These are phyloP conservation scores for Drosophila pruinosa DNA, from an alignment of 1,140 invertebrate species.

Conservation along the genomic window DNA sequence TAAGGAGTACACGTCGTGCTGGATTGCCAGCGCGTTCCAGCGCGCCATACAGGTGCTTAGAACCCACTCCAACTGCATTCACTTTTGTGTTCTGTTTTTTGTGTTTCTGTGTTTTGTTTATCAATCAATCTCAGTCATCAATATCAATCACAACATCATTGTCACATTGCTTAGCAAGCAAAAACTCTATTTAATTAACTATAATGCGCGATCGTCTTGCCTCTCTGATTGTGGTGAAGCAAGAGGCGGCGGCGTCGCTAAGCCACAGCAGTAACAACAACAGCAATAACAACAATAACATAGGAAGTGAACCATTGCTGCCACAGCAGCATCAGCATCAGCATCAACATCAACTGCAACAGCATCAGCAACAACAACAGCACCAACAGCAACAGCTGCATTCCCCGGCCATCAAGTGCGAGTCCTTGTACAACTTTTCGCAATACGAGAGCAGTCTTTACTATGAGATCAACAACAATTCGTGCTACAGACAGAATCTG, in stretches of 20 bases:
- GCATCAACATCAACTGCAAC: constrained; percentile 10
- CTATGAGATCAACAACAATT: constrained; percentile 73
- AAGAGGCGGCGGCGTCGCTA: constrained; percentile 56
- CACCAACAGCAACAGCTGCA: constrained; percentile 42
- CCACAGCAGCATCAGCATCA: constrained; percentile 30
- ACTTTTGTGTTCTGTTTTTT: constrained; percentile 31
- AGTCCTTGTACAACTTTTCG: constrained; percentile 44
- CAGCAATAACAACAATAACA: constrained; percentile 24
- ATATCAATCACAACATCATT: background rate
- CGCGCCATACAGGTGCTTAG: constrained; percentile 71
- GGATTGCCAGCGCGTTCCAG: constrained; percentile 51
- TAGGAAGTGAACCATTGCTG: constrained; percentile 8
- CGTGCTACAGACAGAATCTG: constrained; percentile 66
- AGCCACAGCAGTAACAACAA: constrained; percentile 25
- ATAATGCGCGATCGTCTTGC: constrained; percentile 82
- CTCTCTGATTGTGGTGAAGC: constrained; percentile 82
- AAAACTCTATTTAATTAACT: constrained; percentile 22
- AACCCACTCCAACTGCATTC: background rate
- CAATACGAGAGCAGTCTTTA: constrained; percentile 41
- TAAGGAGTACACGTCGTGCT: constrained; percentile 44
- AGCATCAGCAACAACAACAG: constrained; percentile 28
- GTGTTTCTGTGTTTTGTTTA: constrained; percentile 12
- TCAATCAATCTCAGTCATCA: background rate
- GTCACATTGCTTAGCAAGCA: background rate
- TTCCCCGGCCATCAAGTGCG: constrained; percentile 55